These are phyloP conservation scores for Antheraea pernyi DNA, from an alignment of 1,140 invertebrate species.

Conservation along the genomic window DNA sequence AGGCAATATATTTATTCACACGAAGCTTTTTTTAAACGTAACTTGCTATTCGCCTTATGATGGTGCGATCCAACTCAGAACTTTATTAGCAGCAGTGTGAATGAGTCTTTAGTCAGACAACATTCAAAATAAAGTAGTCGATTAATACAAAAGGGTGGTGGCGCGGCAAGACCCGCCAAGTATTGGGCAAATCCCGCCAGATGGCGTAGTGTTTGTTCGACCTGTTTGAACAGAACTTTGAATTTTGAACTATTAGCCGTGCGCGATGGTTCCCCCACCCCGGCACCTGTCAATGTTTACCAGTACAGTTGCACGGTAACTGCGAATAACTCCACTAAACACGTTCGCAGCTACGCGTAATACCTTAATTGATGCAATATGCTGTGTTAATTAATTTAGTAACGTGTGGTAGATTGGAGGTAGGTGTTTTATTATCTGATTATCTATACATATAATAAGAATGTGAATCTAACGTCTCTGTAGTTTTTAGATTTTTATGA, in stretches of 20 bases:
- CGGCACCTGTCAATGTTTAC: slow-evolving; percentile 63
- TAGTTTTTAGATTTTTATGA: too few species aligned
- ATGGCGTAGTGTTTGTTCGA: slow-evolving; percentile 70
- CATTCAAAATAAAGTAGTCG: slow-evolving; percentile 28
- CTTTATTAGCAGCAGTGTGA: too few species aligned
- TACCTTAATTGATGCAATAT: slow-evolving; percentile 4
- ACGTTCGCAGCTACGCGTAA: not conserved
- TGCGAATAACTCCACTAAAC: slow-evolving; percentile 18
- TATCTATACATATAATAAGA: too few species aligned
- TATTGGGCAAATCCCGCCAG: slow-evolving; percentile 59
- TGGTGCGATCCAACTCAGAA: too few species aligned
- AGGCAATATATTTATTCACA: too few species aligned
- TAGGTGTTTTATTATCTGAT: too few species aligned
- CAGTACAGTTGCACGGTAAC: slow-evolving; percentile 16
- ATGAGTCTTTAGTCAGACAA: too few species aligned
- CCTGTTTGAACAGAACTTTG: slow-evolving; percentile 65
- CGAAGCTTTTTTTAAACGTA: too few species aligned
- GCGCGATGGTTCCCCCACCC: slow-evolving; percentile 25
- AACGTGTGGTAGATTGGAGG: not conserved
- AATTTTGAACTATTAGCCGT: slow-evolving; percentile 70
- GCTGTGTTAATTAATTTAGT: not conserved
- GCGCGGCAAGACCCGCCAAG: slow-evolving; percentile 34
- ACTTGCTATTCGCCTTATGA: too few species aligned
- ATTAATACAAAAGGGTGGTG: slow-evolving; percentile 31
- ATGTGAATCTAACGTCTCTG: too few species aligned